A percentile compares a stretch with the other conserved stretches of the same genome.
Conservation (phyloP, 2,113 vertebrate species). For the Galbula dea region DNA sequence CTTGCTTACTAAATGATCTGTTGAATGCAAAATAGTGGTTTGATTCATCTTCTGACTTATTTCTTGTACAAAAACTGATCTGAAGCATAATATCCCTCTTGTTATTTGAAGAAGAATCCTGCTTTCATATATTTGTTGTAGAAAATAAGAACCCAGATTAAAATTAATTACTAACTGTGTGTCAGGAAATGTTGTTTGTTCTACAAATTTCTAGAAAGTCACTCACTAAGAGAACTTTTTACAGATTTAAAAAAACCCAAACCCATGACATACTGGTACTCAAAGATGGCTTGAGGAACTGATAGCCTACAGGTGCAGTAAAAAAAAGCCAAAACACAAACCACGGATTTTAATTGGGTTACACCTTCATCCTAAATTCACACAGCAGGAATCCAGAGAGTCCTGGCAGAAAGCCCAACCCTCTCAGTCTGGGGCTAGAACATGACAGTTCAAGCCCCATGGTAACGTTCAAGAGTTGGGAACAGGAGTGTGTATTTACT, state of each 20-base stretch:
- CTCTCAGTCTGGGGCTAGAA: neutral
- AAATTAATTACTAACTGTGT: neutral
- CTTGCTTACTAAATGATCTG: slow-evolving; percentile 42
- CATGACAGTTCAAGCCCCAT: neutral
- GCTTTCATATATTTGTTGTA: neutral
- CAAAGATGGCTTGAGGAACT: neutral
- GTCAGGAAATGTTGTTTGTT: neutral
- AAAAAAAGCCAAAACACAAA: neutral
- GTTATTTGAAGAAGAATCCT: neutral
- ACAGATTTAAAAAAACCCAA: neutral
- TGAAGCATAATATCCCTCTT: neutral
- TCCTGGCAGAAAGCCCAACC: neutral
- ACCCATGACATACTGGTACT: neutral
- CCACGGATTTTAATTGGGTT: neutral
- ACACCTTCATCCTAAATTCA: neutral
- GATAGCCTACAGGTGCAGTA: neutral
- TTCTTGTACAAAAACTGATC: neutral
- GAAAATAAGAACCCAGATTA: neutral
- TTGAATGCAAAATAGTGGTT: slow-evolving; percentile 1
- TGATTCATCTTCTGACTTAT: slow-evolving; percentile 17
- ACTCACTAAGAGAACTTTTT: neutral
- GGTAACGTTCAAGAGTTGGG: neutral
- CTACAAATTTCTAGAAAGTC: neutral
- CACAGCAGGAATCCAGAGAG: neutral
- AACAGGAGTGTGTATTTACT: neutral